Percentiles rank a stretch among this genome's conserved stretches.
These are phyloP conservation scores for Peromyscus attwateri DNA, from an alignment of 2,797 vertebrate species.

Conservation along the genomic window DNA sequence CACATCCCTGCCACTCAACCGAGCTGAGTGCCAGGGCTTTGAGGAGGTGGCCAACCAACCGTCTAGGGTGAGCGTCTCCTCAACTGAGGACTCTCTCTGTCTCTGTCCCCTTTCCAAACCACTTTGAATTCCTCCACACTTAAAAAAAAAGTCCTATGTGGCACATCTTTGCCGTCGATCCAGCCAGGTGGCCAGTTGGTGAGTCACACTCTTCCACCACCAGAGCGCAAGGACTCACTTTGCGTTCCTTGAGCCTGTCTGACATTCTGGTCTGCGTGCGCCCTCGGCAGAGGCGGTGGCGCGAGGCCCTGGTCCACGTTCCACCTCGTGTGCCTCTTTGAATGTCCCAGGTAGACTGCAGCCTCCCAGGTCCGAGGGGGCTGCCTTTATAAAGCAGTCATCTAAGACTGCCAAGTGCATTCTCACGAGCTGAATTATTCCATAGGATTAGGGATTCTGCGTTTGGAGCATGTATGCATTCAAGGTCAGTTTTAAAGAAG, in stretches of 20 bases:
- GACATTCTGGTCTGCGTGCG: constrained; percentile 90
- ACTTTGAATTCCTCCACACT: neutral
- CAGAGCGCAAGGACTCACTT: constrained; percentile 91
- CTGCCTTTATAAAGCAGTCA: constrained; percentile 94
- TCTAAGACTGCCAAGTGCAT: constrained; percentile 90
- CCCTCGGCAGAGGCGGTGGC: constrained; percentile 60
- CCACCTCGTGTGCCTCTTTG: constrained; percentile 80
- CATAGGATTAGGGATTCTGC: constrained; percentile 94
- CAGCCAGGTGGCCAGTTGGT: neutral
- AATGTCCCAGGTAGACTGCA: constrained; percentile 87
- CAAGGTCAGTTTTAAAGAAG: constrained; percentile 94
- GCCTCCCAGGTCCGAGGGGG: constrained; percentile 81
- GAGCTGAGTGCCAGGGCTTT: neutral
- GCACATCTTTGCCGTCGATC: neutral
- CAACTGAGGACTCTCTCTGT: neutral
- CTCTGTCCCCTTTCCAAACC: neutral
- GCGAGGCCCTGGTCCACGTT: constrained; percentile 59
- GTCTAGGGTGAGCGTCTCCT: neutral
- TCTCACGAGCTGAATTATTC: constrained; percentile 94
- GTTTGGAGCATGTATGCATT: constrained; percentile 95
- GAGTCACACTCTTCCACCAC: neutral
- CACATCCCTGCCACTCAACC: neutral
- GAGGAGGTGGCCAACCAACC: constrained; percentile 24
- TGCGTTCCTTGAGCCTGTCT: constrained; percentile 96
- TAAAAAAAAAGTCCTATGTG: neutral